Evolutionary conservation across 2,797 vertebrate genomes (phyloP), one percentile per base, ranked within the genome.

Genomic region (Myotis vivesi): DNA sequence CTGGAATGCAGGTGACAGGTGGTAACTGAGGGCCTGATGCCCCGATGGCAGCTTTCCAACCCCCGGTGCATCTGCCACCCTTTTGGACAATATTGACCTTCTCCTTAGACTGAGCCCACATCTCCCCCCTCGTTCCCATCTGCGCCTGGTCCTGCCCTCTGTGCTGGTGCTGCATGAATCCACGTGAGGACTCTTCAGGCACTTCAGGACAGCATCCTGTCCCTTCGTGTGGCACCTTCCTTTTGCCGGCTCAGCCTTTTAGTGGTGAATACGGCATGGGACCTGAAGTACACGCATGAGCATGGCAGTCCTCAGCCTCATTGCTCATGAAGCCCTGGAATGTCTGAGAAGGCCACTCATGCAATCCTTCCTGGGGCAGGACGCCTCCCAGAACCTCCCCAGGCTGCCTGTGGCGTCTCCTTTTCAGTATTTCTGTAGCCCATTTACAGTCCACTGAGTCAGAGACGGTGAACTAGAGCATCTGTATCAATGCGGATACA

Each of bases 121-220:
- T 59, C 30, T 36, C 57, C 16, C 25, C 55, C 13, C 7, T 41
- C 16, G 3, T 68, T 51, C 15, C 36, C 28, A n/a, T 23, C 13
- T 5, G 22, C 3, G 19, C 36, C 30, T 22, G 16, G 5, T 38
- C 66, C 57, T 89, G 41, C 53, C 10, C 49, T 88, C 5, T 22
- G 41, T 28, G 13, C 30, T 28, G 25, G 23, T 68, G 36, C 3
- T 25, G 23, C 53, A 20, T n/a, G 53, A 16, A 55, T 62, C 33
- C n/a, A 15, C 4, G 1, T 17, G 23, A 9, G 28, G 6, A 10
- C 3, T 51, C 38, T 64, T 36, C 16, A 49, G 0, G 6, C 25
- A 36, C 62, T 51, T 64, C 66, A 55, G 41, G 46, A 28, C 9
- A 44, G 22, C 28, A 3, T 30, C 30, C 8, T 62, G 3, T 81